Conservation (phyloP, 2,113 vertebrate species). For the Percina caprodes region DNA sequence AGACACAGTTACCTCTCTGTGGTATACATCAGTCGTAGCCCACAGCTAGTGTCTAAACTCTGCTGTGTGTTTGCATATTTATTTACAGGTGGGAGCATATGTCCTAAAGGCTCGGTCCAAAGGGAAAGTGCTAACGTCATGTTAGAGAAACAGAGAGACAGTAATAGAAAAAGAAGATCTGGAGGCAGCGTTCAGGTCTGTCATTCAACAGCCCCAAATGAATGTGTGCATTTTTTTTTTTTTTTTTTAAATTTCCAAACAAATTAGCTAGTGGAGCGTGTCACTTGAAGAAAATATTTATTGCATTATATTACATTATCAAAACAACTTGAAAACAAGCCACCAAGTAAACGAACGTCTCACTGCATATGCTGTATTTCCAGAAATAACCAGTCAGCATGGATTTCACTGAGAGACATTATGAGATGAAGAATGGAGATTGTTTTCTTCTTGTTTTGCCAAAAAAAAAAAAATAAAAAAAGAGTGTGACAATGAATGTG, state of each 20-base stretch:
- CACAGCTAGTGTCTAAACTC: constrained; percentile 74
- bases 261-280: constrained; percentile 30
- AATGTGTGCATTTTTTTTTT: constrained; percentile 19
- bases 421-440: neutral
- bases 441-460: too few species aligned
- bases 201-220: constrained; percentile 48
- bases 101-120: constrained; percentile 73
- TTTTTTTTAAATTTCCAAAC: constrained; percentile 18
- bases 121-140: constrained; percentile 70
- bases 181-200: constrained; percentile 50
- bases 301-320: constrained; percentile 50
- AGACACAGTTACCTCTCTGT: constrained; percentile 67
- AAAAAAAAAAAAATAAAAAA: too few species aligned
- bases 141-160: constrained; percentile 45
- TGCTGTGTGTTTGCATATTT: constrained; percentile 74
- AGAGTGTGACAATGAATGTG: neutral
- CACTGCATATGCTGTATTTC: constrained; percentile 5
- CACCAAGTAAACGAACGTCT: constrained; percentile 9
- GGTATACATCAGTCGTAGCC: constrained; percentile 74
- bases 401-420: neutral
- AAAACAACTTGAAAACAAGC: constrained; percentile 21
- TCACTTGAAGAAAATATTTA: constrained; percentile 54
- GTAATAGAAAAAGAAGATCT: constrained; percentile 45
- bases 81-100: constrained; percentile 79
- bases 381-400: constrained; percentile 1